Percentiles rank a stretch among this genome's conserved stretches.
These are phyloP conservation scores for Tilapia sparmanii DNA, from an alignment of 2,113 vertebrate genomes.

Conservation along the genomic window DNA sequence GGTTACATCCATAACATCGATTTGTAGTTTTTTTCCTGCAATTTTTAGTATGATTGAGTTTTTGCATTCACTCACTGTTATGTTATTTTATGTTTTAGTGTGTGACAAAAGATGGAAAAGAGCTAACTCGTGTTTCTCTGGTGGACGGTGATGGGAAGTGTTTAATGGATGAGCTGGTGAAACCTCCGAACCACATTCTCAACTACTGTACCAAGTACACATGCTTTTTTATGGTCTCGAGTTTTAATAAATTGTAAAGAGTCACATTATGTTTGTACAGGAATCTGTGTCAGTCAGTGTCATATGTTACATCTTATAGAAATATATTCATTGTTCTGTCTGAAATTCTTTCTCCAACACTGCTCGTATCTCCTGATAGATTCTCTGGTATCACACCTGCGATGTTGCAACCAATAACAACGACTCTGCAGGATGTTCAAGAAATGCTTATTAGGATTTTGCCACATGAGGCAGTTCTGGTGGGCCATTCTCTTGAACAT, in stretches of 20 bases:
- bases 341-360: not conserved
- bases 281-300: not conserved
- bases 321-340: not conserved
- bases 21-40: not conserved
- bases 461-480: slow-evolving; percentile 81
- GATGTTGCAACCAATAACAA: slow-evolving; percentile 76
- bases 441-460: slow-evolving; percentile 71
- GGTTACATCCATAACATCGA: not conserved
- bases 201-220: slow-evolving; percentile 82
- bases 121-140: slow-evolving; percentile 80
- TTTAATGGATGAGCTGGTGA: slow-evolving; percentile 82
- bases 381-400: slow-evolving; percentile 83
- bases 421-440: slow-evolving; percentile 79
- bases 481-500: slow-evolving; percentile 82
- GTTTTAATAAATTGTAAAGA: not conserved
- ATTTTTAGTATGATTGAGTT: not conserved
- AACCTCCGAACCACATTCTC: slow-evolving; percentile 72
- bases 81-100: slow-evolving; percentile 69
- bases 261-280: not conserved
- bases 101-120: slow-evolving; percentile 72
- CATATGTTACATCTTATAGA: not conserved
- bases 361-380: slow-evolving; percentile 50
- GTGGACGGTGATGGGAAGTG: slow-evolving; percentile 78
- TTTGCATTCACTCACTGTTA: not conserved
- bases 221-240: not conserved